These are phyloP conservation scores for Tetragnatha versicolor DNA, from an alignment of 1,140 invertebrate genomes.

Conservation along the genomic window DNA sequence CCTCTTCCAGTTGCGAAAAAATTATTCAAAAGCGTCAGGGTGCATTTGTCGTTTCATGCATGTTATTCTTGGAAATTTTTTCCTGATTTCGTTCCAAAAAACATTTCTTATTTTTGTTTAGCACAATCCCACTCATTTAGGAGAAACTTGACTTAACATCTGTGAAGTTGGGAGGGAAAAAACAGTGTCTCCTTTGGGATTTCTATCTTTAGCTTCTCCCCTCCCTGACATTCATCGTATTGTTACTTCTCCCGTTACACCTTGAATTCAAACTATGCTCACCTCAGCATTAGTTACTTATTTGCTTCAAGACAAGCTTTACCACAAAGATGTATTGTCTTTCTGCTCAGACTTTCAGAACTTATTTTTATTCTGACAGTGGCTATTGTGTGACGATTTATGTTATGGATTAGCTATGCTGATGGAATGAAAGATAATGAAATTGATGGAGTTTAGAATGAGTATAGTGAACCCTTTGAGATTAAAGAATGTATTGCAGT, in stretches of 20 bases:
- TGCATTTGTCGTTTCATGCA: background rate
- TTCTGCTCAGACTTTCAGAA: too few relatives aligned
- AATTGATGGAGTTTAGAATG: too few relatives aligned
- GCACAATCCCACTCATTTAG: conserved; percentile 46
- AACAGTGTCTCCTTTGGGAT: conserved; percentile 24
- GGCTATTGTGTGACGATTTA: too few relatives aligned
- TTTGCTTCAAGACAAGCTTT: background rate
- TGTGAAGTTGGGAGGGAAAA: background rate
- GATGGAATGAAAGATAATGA: too few relatives aligned
- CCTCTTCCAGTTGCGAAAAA: too few relatives aligned
- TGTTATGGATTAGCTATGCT: too few relatives aligned
- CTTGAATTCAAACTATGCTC: conserved; percentile 18
- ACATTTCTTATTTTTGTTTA: conserved; percentile 32
- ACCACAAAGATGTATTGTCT: too few relatives aligned
- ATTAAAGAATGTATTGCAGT: too few relatives aligned
- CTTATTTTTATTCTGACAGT: too few relatives aligned
- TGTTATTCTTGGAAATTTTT: conserved; percentile 34
- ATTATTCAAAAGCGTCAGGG: too few relatives aligned
- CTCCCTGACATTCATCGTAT: conserved; percentile 25
- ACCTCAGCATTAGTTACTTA: background rate
- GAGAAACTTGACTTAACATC: conserved; percentile 6
- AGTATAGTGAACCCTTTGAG: too few relatives aligned
- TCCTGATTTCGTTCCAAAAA: conserved; percentile 48
- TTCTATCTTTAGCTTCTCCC: conserved; percentile 24
- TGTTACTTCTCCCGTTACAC: conserved; percentile 37